Evolutionary conservation across 2,113 vertebrate species (phyloP).

Genomic region (Hyaena hyaena): DNA sequence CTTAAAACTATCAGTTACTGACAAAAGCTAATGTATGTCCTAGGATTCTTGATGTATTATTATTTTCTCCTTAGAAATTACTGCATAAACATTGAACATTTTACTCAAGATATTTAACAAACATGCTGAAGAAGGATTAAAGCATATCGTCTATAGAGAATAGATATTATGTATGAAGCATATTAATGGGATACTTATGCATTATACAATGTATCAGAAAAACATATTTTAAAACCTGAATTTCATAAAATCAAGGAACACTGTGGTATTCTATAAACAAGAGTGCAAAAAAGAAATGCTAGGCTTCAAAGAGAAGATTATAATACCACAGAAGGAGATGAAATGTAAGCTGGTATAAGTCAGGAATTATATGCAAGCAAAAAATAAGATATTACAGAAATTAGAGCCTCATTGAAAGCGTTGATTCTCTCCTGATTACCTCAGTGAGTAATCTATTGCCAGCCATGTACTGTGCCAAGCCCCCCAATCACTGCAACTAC

Average conservation of each 20-base stretch:
- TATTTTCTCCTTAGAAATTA: not conserved
- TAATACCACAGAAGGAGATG: not conserved
- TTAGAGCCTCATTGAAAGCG: not conserved
- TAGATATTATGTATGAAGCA: not conserved
- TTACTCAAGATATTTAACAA: not conserved
- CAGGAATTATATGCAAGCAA: not conserved
- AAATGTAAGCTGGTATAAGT: not conserved
- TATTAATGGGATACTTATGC: not conserved
- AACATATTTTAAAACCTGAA: not conserved
- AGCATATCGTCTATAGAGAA: not conserved
- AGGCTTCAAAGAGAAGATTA: not conserved
- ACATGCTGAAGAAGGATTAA: not conserved
- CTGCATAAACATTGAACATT: not conserved
- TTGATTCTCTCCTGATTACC: not conserved
- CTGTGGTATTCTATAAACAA: not conserved
- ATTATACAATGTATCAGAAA: not conserved
- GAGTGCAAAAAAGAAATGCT: not conserved
- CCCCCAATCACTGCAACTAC: not conserved
- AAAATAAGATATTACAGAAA: constrained; percentile 26
- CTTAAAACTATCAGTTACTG: not conserved
- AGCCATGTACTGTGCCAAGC: fast-evolving
- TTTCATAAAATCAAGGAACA: constrained; percentile 6
- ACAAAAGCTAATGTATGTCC: not conserved
- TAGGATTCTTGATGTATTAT: not conserved
- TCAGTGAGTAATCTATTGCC: not conserved